phyloP scores from a whole-genome alignment of 2,113 vertebrate species.

The Erinaceus europaeus region DNA sequence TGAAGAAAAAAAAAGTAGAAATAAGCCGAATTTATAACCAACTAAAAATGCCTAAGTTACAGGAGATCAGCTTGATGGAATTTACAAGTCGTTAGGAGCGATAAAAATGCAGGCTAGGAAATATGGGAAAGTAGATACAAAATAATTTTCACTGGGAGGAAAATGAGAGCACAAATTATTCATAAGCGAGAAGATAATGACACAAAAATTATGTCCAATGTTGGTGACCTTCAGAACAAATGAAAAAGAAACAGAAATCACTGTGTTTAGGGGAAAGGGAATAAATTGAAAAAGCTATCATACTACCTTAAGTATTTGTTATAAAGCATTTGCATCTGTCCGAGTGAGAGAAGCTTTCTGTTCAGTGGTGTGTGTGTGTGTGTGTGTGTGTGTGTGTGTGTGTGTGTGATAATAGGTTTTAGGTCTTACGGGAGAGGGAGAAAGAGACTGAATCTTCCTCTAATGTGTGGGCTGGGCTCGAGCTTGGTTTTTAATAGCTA shows the following conservation, averaged over 20 bases:
- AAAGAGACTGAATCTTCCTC: too few relatives aligned
- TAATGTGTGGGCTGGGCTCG: too few relatives aligned
- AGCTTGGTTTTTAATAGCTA: neutral
- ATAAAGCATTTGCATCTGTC: neutral
- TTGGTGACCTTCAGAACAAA: neutral
- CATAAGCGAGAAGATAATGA: constrained; percentile 31
- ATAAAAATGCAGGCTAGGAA: constrained; percentile 51
- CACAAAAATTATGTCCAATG: constrained; percentile 29
- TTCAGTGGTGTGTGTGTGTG: too few relatives aligned
- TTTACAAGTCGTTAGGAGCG: constrained; percentile 55
- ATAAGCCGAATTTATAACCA: constrained; percentile 49
- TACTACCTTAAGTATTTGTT: constrained; percentile 10
- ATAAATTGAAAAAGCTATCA: too few relatives aligned
- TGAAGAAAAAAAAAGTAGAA: constrained; percentile 25
- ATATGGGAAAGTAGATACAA: neutral
- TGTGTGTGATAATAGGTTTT: too few relatives aligned
- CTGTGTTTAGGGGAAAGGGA: neutral
- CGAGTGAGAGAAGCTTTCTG: neutral
- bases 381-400: too few relatives aligned
- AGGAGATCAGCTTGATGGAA: constrained; percentile 20
- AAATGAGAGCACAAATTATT: constrained; percentile 39
- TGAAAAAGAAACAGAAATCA: constrained; percentile 27
- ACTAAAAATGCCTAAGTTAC: neutral
- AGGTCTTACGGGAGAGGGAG: too few relatives aligned
- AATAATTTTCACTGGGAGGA: constrained; percentile 43